A percentile compares a stretch with the other conserved stretches of the same genome.
These are phyloP conservation scores for Epinephelus malabaricus DNA, from an alignment of 2,797 vertebrate species.

Conservation along the genomic window DNA sequence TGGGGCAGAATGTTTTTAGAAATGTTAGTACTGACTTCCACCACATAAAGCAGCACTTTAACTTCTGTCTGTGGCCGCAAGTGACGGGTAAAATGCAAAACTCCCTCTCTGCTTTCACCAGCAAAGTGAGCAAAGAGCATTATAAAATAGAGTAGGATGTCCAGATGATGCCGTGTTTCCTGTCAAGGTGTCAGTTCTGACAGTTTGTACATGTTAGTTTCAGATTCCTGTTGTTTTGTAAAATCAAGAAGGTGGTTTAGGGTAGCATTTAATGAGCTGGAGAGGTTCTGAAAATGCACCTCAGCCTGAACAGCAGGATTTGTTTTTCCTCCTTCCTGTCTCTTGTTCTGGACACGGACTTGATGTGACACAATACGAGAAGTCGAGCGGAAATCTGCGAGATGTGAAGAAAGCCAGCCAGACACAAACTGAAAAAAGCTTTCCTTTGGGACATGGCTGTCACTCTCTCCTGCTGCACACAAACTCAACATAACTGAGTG, in stretches of 20 bases:
- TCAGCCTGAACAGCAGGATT: neutral
- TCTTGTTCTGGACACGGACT: neutral
- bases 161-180: slow-evolving; percentile 35
- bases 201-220: neutral
- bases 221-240: neutral
- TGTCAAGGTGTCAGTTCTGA: slow-evolving; percentile 9
- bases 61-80: neutral
- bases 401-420: neutral
- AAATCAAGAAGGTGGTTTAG: neutral
- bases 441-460: neutral
- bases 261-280: neutral
- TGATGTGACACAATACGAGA: neutral
- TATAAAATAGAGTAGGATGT: neutral
- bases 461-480: neutral
- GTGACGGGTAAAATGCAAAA: neutral
- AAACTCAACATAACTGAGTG: neutral
- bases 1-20: neutral
- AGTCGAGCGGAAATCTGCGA: neutral
- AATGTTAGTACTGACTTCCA: too few species aligned
- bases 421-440: neutral
- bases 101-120: slow-evolving; percentile 7
- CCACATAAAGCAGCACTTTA: neutral
- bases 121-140: neutral
- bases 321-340: neutral
- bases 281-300: neutral